phyloP scores from a whole-genome alignment of 2,888 invertebrate species.

The Adineta ricciae region DNA sequence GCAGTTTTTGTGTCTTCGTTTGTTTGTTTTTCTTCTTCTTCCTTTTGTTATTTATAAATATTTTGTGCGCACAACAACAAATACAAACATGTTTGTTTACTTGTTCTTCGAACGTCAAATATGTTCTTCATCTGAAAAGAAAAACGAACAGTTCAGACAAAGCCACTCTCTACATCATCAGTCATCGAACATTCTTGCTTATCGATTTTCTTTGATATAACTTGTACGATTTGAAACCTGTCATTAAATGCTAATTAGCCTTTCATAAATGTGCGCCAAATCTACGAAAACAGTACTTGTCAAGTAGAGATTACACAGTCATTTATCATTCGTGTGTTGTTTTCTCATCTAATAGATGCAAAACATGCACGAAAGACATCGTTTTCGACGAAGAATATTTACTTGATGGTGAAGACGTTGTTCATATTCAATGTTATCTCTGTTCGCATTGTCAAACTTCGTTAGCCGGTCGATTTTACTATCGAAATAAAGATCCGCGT shows the following conservation, averaged over 20 bases:
- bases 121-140: no score
- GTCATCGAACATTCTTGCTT: no score
- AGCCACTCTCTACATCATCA: no score
- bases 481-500: not conserved
- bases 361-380: not conserved
- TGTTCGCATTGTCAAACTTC: not conserved
- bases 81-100: not conserved
- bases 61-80: not conserved
- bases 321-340: not conserved
- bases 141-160: no score
- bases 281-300: not conserved
- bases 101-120: not conserved
- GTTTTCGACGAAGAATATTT: not conserved
- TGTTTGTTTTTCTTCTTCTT: not conserved
- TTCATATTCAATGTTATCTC: not conserved
- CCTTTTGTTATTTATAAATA: not conserved
- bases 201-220: no score
- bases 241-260: not conserved
- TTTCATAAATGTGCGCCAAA: not conserved
- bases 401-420: not conserved
- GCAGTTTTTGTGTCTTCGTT: not conserved
- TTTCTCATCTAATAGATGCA: not conserved
- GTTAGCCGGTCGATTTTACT: not conserved
- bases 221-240: not conserved
- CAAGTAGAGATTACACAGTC: not conserved